Base-by-base conservation (phyloP, 2,888 invertebrate genomes). In the Coenonympha glycerion region DNA sequence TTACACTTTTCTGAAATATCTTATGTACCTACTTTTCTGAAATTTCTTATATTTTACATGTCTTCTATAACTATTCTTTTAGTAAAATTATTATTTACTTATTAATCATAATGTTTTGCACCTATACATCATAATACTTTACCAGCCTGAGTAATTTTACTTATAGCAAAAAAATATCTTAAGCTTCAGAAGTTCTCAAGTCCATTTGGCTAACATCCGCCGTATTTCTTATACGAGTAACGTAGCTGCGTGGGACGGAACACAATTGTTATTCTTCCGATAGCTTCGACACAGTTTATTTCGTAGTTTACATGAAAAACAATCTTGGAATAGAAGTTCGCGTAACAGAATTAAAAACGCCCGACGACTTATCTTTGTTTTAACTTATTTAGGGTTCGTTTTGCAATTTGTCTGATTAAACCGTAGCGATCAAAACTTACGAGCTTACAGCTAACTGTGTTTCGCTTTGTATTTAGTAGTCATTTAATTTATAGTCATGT, bases 331-430 rank as follows among this genome's bases (percentile, higher is more conserved):
- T 26, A 31, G 31, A 30, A 47, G 33, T 26, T 47, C 37, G 42
- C 37, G 42, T 42, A 49, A 49, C 34, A 44, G 22, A 44, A 49
- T 53, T 52, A 40, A 52, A 49, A 48, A 45, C 13, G 19, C 19
- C 24, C 31, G 24, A 18, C 31, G 39, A 45, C 19, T 33, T 22
- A 16, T 34, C 15, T 21, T 33, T 48, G n/a, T 33, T 53, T 49
- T 18, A 31, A 42, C 21, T 31, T 49, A 21, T 47, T 41, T 33
- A 22, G 31, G 49, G 24, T 34, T 39, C 45, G 26, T 48, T 21
- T 48, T 18, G 37, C 37, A 13, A 37, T 37, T 37, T 37, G n/a
- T 34, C 34, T 45, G 11, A 44, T 31, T 16, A 16, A 33, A 34
- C 28, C 19, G 36, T 13, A 22, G 22, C 22, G 22, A 22, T 37